Conservation (phyloP, 2,888 invertebrate genomes). For the Cataglyphis altisquamis region DNA sequence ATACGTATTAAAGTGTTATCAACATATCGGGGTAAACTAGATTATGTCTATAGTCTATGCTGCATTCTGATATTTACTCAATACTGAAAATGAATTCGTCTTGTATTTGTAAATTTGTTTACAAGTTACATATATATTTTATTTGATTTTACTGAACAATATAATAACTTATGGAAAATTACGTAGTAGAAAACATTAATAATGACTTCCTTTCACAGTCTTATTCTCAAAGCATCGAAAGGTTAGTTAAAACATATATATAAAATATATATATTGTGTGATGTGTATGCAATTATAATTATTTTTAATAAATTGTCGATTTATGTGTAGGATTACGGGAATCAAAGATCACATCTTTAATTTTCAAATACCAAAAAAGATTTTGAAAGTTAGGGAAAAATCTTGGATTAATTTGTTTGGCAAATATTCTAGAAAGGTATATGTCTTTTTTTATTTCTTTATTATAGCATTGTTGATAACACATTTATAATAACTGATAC, state of each 20-base stretch:
- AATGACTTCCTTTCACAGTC: constrained; percentile 44
- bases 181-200: neutral
- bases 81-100: too few relatives aligned
- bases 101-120: neutral
- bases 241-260: constrained; percentile 61
- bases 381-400: constrained; percentile 65
- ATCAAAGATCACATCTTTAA: neutral
- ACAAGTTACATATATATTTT: neutral
- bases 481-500: neutral
- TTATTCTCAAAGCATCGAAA: constrained; percentile 58
- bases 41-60: too few relatives aligned
- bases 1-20: too few relatives aligned
- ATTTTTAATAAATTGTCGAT: constrained; percentile 33
- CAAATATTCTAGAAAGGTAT: constrained; percentile 74
- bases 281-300: constrained; percentile 14
- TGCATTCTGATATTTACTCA: too few relatives aligned
- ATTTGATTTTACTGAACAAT: neutral
- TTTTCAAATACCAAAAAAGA: constrained; percentile 59
- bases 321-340: constrained; percentile 50
- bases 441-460: neutral
- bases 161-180: constrained; percentile 8
- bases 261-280: constrained; percentile 32
- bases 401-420: constrained; percentile 76
- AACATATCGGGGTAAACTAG: too few relatives aligned
- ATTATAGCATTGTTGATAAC: neutral